Evolutionary conservation across 2,797 vertebrate genomes (phyloP), one percentile per base, ranked within the genome.

Genomic region (Sternotherus odoratus): DNA sequence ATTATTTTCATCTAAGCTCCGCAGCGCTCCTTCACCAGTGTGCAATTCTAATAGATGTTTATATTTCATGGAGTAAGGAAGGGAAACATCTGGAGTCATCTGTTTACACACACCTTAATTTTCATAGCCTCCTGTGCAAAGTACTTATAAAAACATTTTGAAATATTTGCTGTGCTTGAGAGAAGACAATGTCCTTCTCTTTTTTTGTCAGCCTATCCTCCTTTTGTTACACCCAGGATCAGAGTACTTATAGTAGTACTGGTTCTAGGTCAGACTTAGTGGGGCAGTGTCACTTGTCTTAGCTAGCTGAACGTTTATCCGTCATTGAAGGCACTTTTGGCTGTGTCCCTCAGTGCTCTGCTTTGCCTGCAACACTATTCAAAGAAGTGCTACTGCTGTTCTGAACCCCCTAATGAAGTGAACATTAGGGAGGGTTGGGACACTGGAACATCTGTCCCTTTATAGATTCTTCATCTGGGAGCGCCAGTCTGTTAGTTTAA

Each of bases 371-470:
- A 94, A 85, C 6, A 5, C 92, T 83, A 72, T 97, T 95, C 94
- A 92, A 94, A 95, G 96, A 90, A 69, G 66, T 21, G 36, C 95
- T 86, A 92, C 83, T 92, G 92, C 72, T 92, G 80, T 91, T 93
- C 81, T 88, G 92, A 95, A 94, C 43, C 15, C 88, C 77, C 72
- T 56, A 74, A 72, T 95, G 92, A 91, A 96, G 92, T 12, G 21
- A 43, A 36, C 7, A 33, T 21, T 46, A 36, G 6, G 39, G 23
- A 39, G 7, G 16, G 26, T 13, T 75, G 79, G 66, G 33, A 17
- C 49, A 15, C 51, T 72, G 21, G 81, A 92, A 85, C 63, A 66
- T 89, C 90, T 84, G 74, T 91, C 95, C 82, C 93, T 94, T 94
- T 66, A 19, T 49, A 85, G 85, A 49, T 83, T 80, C 79, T 96